Base-by-base conservation (phyloP, 2,888 invertebrate species). In the Pinctada fucata region DNA sequence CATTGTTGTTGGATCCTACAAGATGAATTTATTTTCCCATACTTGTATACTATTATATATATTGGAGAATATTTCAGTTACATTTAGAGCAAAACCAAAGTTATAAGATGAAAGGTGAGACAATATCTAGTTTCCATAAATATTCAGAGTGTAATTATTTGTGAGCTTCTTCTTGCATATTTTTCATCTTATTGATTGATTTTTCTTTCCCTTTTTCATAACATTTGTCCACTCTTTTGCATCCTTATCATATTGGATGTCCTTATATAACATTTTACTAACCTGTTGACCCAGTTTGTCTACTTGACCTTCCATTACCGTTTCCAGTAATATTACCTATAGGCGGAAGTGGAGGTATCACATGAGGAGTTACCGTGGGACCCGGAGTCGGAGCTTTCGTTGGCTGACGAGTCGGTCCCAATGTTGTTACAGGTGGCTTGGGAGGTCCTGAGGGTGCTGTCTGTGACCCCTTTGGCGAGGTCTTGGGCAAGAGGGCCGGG, bases 371-470 rank as follows among this genome's bases (percentile, higher is more conserved):
- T 58, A 13, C 58, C 13, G 58, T 58, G 8, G 58, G 58, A 48
- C 31, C 48, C 47, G 71, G 64, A 10, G 69, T 8, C 16, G 65
- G 52, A 47, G 6, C 5, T 3, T 13, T 47, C 16, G 51, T 51
- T 65, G 5, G 31, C 52, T 71, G 51, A 6, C 1, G 8, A 3
- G 52, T 64, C 66, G 10, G 49, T n/a, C 64, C n/a, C 31, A 13
- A 4, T n/a, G 50, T 65, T 50, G 16, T 48, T 6, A 13, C 13
- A 10, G 52, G 5, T 68, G 68, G 5, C 3, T 49, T 47, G 63
- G 71, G 49, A 52, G 52, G 13, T 66, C 52, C 66, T 63, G 45
- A 52, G 52, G 64, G 72, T 68, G 51, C 67, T 8, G 16, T 3
- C 3, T 13, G 4, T 10, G n/a, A 45, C 2, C 16, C 49, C 5